Evolutionary conservation across 1,140 invertebrate genomes (phyloP), one percentile per base, ranked within the genome.

Genomic region (Neodiprion lecontei): DNA sequence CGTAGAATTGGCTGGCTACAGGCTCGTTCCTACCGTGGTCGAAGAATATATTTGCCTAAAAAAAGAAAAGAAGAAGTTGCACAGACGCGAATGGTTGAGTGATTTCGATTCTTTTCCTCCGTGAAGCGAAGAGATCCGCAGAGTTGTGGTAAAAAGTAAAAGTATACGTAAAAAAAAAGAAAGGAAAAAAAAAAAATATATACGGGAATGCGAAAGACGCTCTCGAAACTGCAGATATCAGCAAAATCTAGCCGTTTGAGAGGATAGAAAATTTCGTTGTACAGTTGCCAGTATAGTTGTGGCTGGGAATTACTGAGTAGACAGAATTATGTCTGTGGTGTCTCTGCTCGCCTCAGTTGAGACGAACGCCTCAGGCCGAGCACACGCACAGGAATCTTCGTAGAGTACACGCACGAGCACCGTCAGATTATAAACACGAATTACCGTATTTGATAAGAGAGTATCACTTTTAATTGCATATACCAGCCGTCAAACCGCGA

Each of bases 291-390:
- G 53, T 61, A 40, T 40, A 61, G 53, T 79, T 83, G 83, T 86
- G 80, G 83, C 83, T 84, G 82, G 83, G 84, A 86, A 86, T 88
- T 86, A 88, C 85, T 83, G 84, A 86, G 86, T 87, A 88, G 86
- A 88, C 86, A 84, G 85, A 87, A 88, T 88, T 87, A 88, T 87
- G 86, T 84, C 84, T 84, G 86, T 82, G 83, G 82, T 81, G 82
- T 81, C 81, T 81, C 83, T 77, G 73, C 72, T 80, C 79, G 81
- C 79, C 85, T 88, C 86, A 88, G 87, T 88, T 87, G 86, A 87
- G 83, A 86, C 82, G 82, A 86, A 87, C 83, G 81, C 81, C 85
- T 88, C 86, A 85, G 81, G 79, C 80, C 79, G 86, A 84, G 83
- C 84, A 85, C 84, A 88, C 83, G 85, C 81, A 49, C 40, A 71